These are phyloP conservation scores for Drosophila ercepeae DNA, from an alignment of 1,140 invertebrate genomes.

Conservation along the genomic window DNA sequence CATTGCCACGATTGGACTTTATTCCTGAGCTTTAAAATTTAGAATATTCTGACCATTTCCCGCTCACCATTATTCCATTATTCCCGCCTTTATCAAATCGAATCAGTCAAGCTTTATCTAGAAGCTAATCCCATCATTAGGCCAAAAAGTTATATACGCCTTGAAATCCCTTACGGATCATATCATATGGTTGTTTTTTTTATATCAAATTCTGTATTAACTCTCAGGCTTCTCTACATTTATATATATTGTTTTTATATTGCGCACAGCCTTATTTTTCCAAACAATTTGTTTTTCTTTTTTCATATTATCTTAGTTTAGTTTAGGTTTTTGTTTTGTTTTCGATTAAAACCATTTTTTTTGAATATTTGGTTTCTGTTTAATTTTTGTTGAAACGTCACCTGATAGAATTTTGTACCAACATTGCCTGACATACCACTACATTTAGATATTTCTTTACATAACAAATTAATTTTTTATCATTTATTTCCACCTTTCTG, in stretches of 20 bases:
- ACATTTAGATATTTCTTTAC: constrained; percentile 29
- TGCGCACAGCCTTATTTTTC: constrained; percentile 77
- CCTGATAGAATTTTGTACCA: constrained; percentile 80
- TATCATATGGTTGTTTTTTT: not conserved
- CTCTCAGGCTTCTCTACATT: constrained; percentile 16
- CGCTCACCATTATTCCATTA: not conserved
- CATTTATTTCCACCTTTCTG: constrained; percentile 10
- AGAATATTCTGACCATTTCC: constrained; percentile 37
- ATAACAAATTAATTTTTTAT: constrained; percentile 19
- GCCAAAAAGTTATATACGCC: constrained; percentile 8
- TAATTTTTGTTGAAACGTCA: constrained; percentile 48
- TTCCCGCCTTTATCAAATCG: constrained; percentile 25
- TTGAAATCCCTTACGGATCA: constrained; percentile 12
- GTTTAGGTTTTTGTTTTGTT: constrained; percentile 3
- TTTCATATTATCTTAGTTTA: constrained; percentile 10
- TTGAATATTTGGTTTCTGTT: constrained; percentile 13
- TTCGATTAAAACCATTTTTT: constrained; percentile 45
- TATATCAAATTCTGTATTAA: constrained; percentile 26
- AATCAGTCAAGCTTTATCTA: constrained; percentile 42
- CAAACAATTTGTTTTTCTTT: constrained; percentile 53
- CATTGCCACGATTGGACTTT: constrained; percentile 5
- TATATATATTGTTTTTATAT: constrained; percentile 51
- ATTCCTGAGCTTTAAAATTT: constrained; percentile 61
- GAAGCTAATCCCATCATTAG: constrained; percentile 8
- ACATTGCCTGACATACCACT: constrained; percentile 52